Conservation (phyloP, 2,888 invertebrate genomes). For the Pandemis cinnamomeana region DNA sequence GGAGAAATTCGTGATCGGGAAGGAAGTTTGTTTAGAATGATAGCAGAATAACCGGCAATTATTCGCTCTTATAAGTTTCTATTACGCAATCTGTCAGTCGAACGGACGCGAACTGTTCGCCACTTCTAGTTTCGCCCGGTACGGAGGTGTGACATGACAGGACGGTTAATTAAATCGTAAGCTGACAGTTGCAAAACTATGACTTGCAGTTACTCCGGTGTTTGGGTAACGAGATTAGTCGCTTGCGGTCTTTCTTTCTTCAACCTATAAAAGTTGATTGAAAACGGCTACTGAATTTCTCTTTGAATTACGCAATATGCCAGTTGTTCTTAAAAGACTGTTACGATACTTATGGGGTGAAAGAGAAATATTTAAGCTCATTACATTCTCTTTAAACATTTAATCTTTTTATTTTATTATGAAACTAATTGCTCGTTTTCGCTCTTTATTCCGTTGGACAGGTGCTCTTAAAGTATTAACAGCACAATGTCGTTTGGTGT, state of each 20-base stretch:
- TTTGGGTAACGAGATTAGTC: slow-evolving; percentile 66
- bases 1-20: slow-evolving; percentile 71
- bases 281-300: slow-evolving; percentile 48
- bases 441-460: slow-evolving; percentile 11
- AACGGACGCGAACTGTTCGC: slow-evolving; percentile 49
- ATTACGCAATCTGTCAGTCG: slow-evolving; percentile 60
- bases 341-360: slow-evolving; percentile 40
- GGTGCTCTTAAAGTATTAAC: not conserved
- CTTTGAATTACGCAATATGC: slow-evolving; percentile 47
- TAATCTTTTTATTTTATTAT: slow-evolving; percentile 34
- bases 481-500: slow-evolving; percentile 7
- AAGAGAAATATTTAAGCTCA: slow-evolving; percentile 40
- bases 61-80: slow-evolving; percentile 63
- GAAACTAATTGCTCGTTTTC: slow-evolving; percentile 31
- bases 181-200: slow-evolving; percentile 65
- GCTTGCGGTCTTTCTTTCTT: slow-evolving; percentile 52
- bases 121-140: slow-evolving; percentile 59
- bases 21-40: slow-evolving; percentile 64
- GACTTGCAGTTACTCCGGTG: slow-evolving; percentile 55
- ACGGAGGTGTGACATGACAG: slow-evolving; percentile 62
- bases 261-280: slow-evolving; percentile 44
- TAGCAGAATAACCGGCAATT: slow-evolving; percentile 65
- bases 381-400: slow-evolving; percentile 40
- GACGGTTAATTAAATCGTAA: slow-evolving; percentile 64
- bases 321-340: slow-evolving; percentile 37